phyloP scores from a whole-genome alignment of 1,140 invertebrate species.

The Drosophila bifasciata region DNA sequence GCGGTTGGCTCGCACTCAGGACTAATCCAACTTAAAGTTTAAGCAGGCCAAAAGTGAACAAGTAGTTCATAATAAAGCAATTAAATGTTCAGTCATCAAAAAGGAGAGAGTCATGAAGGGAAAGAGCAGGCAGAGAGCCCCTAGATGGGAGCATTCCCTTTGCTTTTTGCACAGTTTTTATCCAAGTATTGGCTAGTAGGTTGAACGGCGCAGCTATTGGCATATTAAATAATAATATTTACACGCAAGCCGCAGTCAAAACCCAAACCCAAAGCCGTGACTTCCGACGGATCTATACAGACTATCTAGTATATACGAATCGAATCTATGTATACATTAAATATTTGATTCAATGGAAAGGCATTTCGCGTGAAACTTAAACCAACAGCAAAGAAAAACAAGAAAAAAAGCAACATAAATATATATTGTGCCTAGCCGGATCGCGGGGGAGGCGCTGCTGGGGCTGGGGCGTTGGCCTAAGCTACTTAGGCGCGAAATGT shows the following conservation, averaged over 20 bases:
- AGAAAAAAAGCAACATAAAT: constrained; percentile 33
- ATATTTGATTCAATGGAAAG: constrained; percentile 61
- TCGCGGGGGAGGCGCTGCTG: too few species aligned
- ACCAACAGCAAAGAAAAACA: constrained; percentile 46
- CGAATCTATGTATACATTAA: constrained; percentile 3
- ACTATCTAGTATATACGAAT: constrained; percentile 7
- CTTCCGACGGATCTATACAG: constrained; percentile 10
- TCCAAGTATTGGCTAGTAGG: background rate
- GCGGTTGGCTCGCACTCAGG: constrained; percentile 30
- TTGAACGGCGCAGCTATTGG: constrained; percentile 46
- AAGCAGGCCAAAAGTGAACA: constrained; percentile 67
- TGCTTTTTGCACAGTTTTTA: background rate
- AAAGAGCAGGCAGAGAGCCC: too few species aligned
- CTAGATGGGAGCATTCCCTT: too few species aligned
- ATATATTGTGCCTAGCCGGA: background rate
- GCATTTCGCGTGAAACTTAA: constrained; percentile 59
- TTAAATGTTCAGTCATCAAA: constrained; percentile 63
- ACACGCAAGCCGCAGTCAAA: constrained; percentile 49
- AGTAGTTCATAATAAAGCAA: constrained; percentile 78
- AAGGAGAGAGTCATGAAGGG: constrained; percentile 44
- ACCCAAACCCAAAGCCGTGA: constrained; percentile 31
- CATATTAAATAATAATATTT: constrained; percentile 82
- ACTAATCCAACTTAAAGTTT: constrained; percentile 64
- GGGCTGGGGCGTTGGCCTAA: constrained; percentile 48
- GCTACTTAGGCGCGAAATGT: constrained; percentile 67